phyloP scores from a whole-genome alignment of 2,113 vertebrate species.

The Hypomesus transpacificus region DNA sequence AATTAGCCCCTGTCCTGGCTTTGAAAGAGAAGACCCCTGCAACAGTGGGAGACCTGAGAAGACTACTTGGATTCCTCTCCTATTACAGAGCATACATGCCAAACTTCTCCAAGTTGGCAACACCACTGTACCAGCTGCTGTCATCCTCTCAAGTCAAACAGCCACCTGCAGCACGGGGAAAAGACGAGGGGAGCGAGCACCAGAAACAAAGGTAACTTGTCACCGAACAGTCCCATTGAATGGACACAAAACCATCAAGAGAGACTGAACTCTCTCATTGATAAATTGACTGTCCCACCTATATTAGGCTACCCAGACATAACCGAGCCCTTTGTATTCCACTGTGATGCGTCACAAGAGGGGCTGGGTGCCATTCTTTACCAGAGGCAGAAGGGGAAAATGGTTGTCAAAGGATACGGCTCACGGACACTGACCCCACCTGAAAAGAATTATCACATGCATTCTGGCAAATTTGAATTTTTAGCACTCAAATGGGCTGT shows the following conservation, averaged over 20 bases:
- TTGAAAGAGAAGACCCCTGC: constrained; percentile 11
- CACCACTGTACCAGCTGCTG: constrained; percentile 13
- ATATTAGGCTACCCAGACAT: constrained; percentile 16
- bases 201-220: too few relatives aligned
- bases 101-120: constrained; percentile 14
- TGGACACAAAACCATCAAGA: constrained; percentile 6
- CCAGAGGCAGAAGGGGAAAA: background rate
- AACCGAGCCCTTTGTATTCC: constrained; percentile 4
- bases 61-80: constrained; percentile 12
- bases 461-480: background rate
- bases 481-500: background rate
- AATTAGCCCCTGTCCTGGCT: constrained; percentile 4
- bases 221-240: background rate
- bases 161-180: too few relatives aligned
- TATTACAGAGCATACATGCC: constrained; percentile 12
- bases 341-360: constrained; percentile 14
- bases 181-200: too few relatives aligned
- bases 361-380: background rate
- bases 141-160: background rate
- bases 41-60: constrained; percentile 15
- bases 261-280: background rate
- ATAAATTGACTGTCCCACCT: constrained; percentile 7
- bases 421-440: background rate
- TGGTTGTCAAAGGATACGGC: background rate
- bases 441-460: background rate